phyloP scores from a whole-genome alignment of 2,888 invertebrate genomes.

The Periphyllus acericola region DNA sequence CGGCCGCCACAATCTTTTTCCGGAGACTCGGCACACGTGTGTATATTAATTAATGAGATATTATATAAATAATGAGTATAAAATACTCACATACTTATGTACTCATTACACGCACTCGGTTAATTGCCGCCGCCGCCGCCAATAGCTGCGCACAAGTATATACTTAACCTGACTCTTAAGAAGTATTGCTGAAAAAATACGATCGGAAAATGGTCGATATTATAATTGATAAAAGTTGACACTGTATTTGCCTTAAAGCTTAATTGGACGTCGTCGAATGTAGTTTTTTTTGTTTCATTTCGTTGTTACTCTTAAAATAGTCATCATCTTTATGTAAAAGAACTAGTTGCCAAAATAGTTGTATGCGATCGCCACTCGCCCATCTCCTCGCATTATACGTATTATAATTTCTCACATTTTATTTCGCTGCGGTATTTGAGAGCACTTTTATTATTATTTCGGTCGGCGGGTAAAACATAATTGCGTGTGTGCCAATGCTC shows the following conservation, averaged over 20 bases:
- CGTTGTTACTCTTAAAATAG: conserved; percentile 34
- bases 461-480: not conserved
- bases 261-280: not conserved
- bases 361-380: not conserved
- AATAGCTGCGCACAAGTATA: too few relatives aligned
- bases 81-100: too few relatives aligned
- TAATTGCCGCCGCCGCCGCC: not conserved
- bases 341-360: conserved; percentile 32
- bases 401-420: not conserved
- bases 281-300: conserved; percentile 20
- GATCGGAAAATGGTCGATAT: too few relatives aligned
- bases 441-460: not conserved
- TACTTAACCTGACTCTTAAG: too few relatives aligned
- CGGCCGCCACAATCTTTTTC: not conserved
- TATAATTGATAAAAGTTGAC: not conserved
- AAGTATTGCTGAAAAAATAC: too few relatives aligned
- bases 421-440: not conserved
- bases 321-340: not conserved
- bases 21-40: not conserved
- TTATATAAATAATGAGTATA: not conserved
- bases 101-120: not conserved
- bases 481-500: not conserved
- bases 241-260: not conserved
- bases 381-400: not conserved
- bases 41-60: not conserved